Base-by-base conservation (phyloP, 1,140 invertebrate genomes). In the Drosophila baimaii region DNA sequence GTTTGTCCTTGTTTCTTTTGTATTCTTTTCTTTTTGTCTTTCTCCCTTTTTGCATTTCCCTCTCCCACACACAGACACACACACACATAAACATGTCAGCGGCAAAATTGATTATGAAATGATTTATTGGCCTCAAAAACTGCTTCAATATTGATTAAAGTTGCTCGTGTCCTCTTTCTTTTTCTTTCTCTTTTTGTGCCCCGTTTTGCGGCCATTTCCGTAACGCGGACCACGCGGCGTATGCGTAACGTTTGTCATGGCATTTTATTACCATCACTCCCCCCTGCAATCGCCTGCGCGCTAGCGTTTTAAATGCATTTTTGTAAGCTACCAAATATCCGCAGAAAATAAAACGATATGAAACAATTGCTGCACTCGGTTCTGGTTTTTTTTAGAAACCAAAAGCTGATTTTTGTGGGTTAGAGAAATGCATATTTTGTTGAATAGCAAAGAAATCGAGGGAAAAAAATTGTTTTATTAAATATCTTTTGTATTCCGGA, bases 141-240 rank as follows among this genome's bases (percentile, higher is more conserved):
- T 84, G 83, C 83, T 88, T 89, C 83, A 89, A 89, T 88, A 88
- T 88, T 88, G 84, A 88, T 88, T 89, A 88, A 88, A 88, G 83
- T 82, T 83, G 64, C 79, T 77, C 8, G 71, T 63, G 46, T 29
- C 31, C 39, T 31, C 27, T 27, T 29, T 21, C 17, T 25, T 46
- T 13, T 13, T 15, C 56, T 55, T 44, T 69, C 55, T 37, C 17
- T 37, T 27, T 10, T 44, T 17, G 15, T 23, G 2, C 29, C 15
- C 56, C 64, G 15, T 35, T 72, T 75, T 79, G 49, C 29, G 58
- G 66, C 63, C 55, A 80, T 77, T 77, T 85, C 72, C 55, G 62
- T 43, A 51, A 17, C 62, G 47, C 47, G 77, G 41, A 19, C 44
- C 52, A 59, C 43, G 55, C 62, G 62, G 61, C 71, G 79, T 82